Evolutionary conservation across 1,140 invertebrate species (phyloP), one percentile per base, ranked within the genome.

Genomic region (Bombus soroeensis): DNA sequence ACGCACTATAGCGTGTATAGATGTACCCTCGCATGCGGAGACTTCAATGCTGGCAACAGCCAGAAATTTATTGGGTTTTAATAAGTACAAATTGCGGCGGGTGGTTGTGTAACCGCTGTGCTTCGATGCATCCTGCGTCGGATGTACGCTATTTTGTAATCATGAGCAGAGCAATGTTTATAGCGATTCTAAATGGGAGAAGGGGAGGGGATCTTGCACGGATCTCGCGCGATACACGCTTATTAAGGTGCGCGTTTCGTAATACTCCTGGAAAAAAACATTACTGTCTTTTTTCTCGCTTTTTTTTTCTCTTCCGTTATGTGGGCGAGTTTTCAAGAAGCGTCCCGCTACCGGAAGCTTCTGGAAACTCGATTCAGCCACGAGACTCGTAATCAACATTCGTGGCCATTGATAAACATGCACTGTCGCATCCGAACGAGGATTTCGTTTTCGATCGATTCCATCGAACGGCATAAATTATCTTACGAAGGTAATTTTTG

Each of bases 111-210:
- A 94, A 94, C 87, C 82, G 86, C 82, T 81, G 88, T 91, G 92
- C 93, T 92, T 90, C 90, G 91, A 90, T 93, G 94, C 93, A 90
- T 93, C 91, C 88, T 47, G 39, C 85, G 93, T 94, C 94, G 93
- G 94, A 94, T 94, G 94, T 94, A 92, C 92, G 94, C 92, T 93
- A 94, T 94, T 94, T 94, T 93, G 94, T 92, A 95, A 95, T 94
- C 93, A 94, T 91, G 90, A 94, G 89, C 91, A 93, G 93, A 94
- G 93, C 93, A 94, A 94, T 94, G 91, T 94, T 93, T 94, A 94
- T 91, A 90, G 90, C 91, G 89, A 93, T 91, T 90, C 84, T 73
- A 82, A 93, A 84, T 87, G 85, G 87, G 62, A 3, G 81, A 59
- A 71, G 76, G 43, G 62, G 88, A 84, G 91, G 88, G 87, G 90